Percentiles rank a stretch among this genome's conserved stretches.
Evolutionary conservation across 2,113 vertebrate genomes (phyloP).

Genomic region (Struthidea cinerea): DNA sequence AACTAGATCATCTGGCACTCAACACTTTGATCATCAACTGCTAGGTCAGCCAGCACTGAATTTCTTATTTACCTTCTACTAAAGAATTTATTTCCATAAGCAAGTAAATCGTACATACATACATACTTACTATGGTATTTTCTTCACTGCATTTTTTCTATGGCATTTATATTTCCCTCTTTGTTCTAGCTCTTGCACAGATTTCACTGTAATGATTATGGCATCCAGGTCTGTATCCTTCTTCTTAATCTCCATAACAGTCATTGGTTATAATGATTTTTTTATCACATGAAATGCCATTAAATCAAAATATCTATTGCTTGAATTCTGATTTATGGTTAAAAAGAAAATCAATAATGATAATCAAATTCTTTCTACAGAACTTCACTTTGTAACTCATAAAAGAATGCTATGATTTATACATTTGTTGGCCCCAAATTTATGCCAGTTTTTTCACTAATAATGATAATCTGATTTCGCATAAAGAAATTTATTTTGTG

Average conservation of each 20-base stretch:
- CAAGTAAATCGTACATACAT: background rate
- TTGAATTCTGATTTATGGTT: background rate
- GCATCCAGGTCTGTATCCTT: background rate
- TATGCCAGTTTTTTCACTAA: background rate
- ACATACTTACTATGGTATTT: background rate
- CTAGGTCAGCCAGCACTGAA: background rate
- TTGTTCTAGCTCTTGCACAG: background rate
- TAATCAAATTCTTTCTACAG: background rate
- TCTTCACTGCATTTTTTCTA: background rate
- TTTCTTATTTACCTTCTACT: background rate
- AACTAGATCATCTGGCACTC: background rate
- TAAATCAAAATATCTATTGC: background rate
- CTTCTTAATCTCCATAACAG: background rate
- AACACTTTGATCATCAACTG: background rate
- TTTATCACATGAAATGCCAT: background rate
- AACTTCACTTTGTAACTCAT: background rate
- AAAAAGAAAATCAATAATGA: background rate
- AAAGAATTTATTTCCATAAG: background rate
- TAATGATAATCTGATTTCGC: background rate
- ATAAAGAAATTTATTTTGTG: background rate
- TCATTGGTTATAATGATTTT: background rate
- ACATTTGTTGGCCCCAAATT: background rate
- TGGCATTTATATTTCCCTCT: background rate
- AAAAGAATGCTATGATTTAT: background rate
- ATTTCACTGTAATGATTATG: background rate